phyloP scores from a whole-genome alignment of 2,888 invertebrate species.

The Torymus texanus region DNA sequence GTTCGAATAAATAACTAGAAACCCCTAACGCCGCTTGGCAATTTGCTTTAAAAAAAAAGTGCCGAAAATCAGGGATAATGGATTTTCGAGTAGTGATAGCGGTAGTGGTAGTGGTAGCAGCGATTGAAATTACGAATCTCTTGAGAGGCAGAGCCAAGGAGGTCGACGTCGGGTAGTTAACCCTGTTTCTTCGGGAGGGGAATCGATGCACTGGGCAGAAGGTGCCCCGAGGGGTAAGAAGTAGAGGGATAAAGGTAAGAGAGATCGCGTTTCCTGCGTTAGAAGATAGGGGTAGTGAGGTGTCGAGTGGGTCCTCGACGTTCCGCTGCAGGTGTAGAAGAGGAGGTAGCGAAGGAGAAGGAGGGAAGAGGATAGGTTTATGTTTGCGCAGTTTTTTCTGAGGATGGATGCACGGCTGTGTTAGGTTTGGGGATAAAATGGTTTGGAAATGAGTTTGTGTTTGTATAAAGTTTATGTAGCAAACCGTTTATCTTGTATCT shows the following conservation, averaged over 20 bases:
- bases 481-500: too few relatives aligned
- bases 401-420: too few relatives aligned
- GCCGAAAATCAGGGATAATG: too few relatives aligned
- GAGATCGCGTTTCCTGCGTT: conserved; percentile 61
- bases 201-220: conserved; percentile 53
- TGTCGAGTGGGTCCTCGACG: conserved; percentile 64
- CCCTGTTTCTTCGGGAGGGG: conserved; percentile 63
- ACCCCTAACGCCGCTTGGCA: too few relatives aligned
- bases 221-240: not conserved
- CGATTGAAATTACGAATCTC: conserved; percentile 40
- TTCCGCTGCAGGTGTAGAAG: conserved; percentile 28
- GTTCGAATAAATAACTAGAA: too few relatives aligned
- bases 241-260: conserved; percentile 22
- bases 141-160: not conserved
- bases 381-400: conserved; percentile 41
- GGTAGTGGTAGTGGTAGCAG: not conserved
- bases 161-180: conserved; percentile 61
- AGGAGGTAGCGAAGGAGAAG: not conserved
- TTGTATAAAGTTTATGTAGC: too few relatives aligned
- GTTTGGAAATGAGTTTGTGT: too few relatives aligned
- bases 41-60: too few relatives aligned
- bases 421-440: too few relatives aligned
- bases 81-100: not conserved
- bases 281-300: conserved; percentile 60
- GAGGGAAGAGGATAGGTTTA: conserved; percentile 26